Base-by-base conservation (phyloP, 2,797 vertebrate genomes). In the Pangasius macronema region DNA sequence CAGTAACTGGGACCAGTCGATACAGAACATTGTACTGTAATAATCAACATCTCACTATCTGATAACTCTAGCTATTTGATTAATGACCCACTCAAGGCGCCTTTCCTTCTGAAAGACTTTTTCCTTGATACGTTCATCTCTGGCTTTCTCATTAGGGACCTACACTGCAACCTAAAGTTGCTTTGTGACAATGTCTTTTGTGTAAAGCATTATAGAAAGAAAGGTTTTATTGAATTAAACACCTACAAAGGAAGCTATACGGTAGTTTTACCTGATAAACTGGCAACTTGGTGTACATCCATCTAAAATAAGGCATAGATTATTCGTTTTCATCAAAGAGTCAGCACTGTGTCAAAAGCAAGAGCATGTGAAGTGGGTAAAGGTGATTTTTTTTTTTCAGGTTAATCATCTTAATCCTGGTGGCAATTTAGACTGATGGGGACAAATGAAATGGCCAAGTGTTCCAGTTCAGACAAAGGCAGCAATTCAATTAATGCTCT, bases 401-500 rank as follows among this genome's bases (percentile, higher is more conserved):
- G 85, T 86, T 59, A 85, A 87, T 83, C 86, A 91, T 88, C 88
- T 92, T 88, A 91, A 88, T 88, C 88, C 86, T 87, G 86, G 84
- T 90, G 90, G 86, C 87, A 88, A 84, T 91, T 89, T 61, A 72
- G 57, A 27, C 39, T 36, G 53, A 88, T 86, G 88, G 89, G 77
- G 84, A 87, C 55, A 91, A 92, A 84, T 82, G 79, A 63, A 82
- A 63, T 46, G 36, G 55, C 9, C 33, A 89, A 91, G 88, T 91
- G 92, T 91, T 92, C 91, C 91, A 90, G 75, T 82, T 73, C 67
- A 90, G 90, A 91, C 89, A 91, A 92, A 81, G 55, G 11, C 79
- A 42, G 90, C 91, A 92, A 92, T 94, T 93, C 76, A 94, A 93
- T 94, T 93, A 93, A 93, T 91, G 90, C 59, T 49, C 89, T 90